Conservation (phyloP, 2,797 vertebrate genomes). For the Octomys mimax region DNA sequence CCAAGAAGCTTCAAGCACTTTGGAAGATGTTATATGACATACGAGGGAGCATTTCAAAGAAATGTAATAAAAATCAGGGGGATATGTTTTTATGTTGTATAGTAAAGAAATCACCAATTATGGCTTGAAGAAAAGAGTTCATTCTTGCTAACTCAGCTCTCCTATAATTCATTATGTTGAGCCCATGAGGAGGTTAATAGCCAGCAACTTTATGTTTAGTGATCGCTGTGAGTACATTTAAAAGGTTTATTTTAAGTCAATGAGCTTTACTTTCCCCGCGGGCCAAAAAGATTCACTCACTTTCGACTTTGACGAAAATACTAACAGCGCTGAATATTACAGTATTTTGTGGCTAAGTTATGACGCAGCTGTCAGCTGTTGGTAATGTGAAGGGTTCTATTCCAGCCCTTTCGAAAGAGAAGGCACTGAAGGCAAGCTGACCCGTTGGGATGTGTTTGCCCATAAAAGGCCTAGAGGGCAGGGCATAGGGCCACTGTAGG, state of each 20-base stretch:
- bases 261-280: background rate
- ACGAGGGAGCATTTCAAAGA: background rate
- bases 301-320: conserved; percentile 30
- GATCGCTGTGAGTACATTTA: background rate
- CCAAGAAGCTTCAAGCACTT: background rate
- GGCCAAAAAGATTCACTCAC: background rate
- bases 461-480: too few relatives aligned
- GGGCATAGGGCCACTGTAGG: background rate
- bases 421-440: background rate
- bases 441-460: background rate
- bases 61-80: conserved; percentile 31
- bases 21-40: conserved; percentile 23
- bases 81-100: background rate
- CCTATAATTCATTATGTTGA: background rate
- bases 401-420: background rate
- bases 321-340: background rate
- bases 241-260: background rate
- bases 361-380: background rate
- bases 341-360: background rate
- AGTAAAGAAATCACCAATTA: conserved; percentile 31
- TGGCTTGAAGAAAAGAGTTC: conserved; percentile 10
- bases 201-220: conserved; percentile 12
- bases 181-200: background rate
- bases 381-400: background rate
- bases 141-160: background rate